phyloP scores from a whole-genome alignment of 1,140 invertebrate species.

The Trichonephila clavata region DNA sequence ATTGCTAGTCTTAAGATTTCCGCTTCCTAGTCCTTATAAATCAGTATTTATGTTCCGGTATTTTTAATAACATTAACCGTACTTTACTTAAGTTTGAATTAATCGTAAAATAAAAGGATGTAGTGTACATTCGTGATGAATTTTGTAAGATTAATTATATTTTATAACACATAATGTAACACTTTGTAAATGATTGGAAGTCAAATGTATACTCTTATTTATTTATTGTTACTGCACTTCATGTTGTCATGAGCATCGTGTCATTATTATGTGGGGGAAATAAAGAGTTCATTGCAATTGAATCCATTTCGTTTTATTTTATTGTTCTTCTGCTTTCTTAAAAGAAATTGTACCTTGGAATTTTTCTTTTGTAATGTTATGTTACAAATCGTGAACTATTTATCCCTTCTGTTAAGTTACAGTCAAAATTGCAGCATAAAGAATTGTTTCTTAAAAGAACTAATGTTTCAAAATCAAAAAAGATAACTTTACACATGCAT shows the following conservation, averaged over 20 bases:
- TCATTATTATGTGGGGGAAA: not conserved
- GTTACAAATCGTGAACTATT: too few species aligned
- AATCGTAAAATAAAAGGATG: not conserved
- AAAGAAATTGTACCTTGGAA: not conserved
- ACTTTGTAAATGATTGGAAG: not conserved
- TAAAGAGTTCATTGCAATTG: not conserved
- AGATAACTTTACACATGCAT: too few species aligned
- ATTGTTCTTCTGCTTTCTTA: not conserved
- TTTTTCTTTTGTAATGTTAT: not conserved
- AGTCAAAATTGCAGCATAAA: too few species aligned
- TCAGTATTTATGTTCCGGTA: not conserved
- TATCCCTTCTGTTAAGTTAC: too few species aligned
- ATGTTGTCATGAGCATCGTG: not conserved
- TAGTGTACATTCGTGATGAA: too few species aligned
- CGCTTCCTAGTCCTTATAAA: not conserved
- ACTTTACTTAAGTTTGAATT: not conserved
- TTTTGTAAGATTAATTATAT: too few species aligned
- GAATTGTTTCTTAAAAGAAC: too few species aligned
- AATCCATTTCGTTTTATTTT: not conserved
- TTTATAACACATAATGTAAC: not conserved
- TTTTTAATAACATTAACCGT: not conserved
- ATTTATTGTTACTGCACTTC: conserved; percentile 18
- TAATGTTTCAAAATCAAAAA: too few species aligned
- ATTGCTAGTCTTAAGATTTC: not conserved
- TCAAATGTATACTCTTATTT: conserved; percentile 13